Base-by-base conservation (phyloP, 2,888 invertebrate genomes). In the Argyresthia goedartella region DNA sequence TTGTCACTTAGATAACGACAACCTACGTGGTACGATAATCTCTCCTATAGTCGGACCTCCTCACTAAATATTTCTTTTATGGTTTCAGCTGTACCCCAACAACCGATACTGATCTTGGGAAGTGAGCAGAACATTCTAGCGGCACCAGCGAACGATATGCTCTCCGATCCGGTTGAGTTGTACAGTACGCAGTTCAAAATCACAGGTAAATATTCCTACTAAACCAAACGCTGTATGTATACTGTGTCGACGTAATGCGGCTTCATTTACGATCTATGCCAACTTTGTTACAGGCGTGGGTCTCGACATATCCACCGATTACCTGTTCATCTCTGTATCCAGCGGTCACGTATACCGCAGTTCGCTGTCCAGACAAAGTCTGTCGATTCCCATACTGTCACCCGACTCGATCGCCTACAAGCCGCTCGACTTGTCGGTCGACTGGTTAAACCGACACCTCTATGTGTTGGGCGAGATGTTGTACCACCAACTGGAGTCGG, bases 381-480 rank as follows among this genome's bases (percentile, higher is more conserved):
- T 65, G 52, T 72, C 79, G n/a, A 73, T 76, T 54, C 61, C 85
- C 6, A 89, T 93, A 42, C 74, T 91, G 0, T 82, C 88, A 2
- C 89, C 91, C 0, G 78, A 88, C 46, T 87, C 88, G 49, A 86
- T 88, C 10, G 86, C 88, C 49, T 92, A 91, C 66, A 88, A 88
- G 54, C 93, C 95, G 0, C 71, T 92, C 49, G 91, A 92, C 58
- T 67, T 95, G 8, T 92, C 94, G 1, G 90, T 96, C 0, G 98
- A 98, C 74, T 98, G 97, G 97, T 80, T 98, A 39, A 94, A 95
- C 66, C 89, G 92, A 55, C 91, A 94, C 54, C 84, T 97, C 1
- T 97, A 96, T 65, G 89, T 97, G 52, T 88, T 96, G 35, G 94
- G 93, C 0, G 92, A 94, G 74, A 89, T 91, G 8, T 85, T 88